These are phyloP conservation scores for Umimayanthus kanabou DNA, from an alignment of 92 coral and sea anemone species.

Conservation along the genomic window DNA sequence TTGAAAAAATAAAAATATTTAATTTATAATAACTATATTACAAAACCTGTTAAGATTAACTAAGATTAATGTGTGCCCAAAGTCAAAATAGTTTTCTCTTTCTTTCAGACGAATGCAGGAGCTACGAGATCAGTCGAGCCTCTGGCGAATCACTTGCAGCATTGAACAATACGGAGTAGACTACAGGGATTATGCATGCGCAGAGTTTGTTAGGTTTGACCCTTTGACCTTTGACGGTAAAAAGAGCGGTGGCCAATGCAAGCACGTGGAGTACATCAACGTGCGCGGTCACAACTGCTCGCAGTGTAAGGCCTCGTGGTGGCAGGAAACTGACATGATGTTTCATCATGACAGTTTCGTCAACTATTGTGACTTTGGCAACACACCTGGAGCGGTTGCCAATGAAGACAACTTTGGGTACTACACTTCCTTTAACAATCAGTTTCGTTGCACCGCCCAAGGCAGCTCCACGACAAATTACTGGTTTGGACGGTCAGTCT, in stretches of 20 bases:
- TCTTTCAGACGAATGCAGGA: constrained; percentile 42
- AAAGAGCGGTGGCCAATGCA: constrained; percentile 27
- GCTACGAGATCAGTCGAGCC: constrained; percentile 43
- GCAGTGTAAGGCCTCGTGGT: constrained; percentile 41
- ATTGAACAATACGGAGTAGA: constrained; percentile 54
- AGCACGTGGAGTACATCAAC: constrained; percentile 53
- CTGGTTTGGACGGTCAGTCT: constrained; percentile 50
- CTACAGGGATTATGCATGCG: constrained; percentile 62
- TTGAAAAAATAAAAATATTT: too few relatives aligned
- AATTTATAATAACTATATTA: too few relatives aligned
- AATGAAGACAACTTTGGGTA: constrained; percentile 53
- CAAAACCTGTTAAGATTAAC: too few relatives aligned
- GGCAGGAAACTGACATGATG: constrained; percentile 46
- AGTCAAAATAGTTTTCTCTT: not conserved
- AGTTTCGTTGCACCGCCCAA: constrained; percentile 52
- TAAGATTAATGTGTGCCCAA: too few relatives aligned
- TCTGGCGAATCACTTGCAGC: constrained; percentile 72
- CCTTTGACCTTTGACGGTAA: constrained; percentile 39
- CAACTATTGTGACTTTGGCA: constrained; percentile 44
- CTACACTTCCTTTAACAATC: constrained; percentile 23
- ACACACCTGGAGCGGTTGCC: not conserved
- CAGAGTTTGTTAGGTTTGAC: constrained; percentile 38
- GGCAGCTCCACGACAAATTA: constrained; percentile 38
- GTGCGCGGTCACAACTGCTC: constrained; percentile 58
- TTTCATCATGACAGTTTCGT: constrained; percentile 48